Evolutionary conservation across 1,140 invertebrate species (phyloP), one percentile per base, ranked within the genome.

Genomic region (Zaprionus davidi): DNA sequence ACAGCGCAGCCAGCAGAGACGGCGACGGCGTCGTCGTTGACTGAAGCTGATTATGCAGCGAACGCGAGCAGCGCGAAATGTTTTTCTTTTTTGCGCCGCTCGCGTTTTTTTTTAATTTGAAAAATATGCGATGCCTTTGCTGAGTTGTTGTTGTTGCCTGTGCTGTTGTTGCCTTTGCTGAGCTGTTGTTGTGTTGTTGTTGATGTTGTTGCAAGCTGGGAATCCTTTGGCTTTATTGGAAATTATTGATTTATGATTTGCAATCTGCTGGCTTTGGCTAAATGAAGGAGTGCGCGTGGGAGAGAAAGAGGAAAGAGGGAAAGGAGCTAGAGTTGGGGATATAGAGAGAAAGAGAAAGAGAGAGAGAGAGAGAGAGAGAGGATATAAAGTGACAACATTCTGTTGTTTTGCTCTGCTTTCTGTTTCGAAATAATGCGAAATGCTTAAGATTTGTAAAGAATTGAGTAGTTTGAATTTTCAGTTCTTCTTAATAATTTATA

Each of bases 161-260:
- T n/a, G n/a, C n/a, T n/a, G n/a, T 31, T 31, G 2, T 31, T 31
- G 28, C 28, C 9, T 31, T 9, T 34, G 9, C 31, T 28, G 26
- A 7, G 6, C 6, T 34, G 31, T 34, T 34, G 66, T 59, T 67
- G 53, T 13, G n/a, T n/a, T n/a, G n/a, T n/a, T n/a, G n/a, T n/a
- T n/a, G n/a, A n/a, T 59, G 66, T 15, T 51, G 67, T 46, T 22
- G 67, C 59, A 67, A 63, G 24, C 4, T 69, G 71, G 67, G 68
- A 79, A 66, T 67, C 71, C 71, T 77, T 87, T 71, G 63, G 65
- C 60, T 72, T 68, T 57, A 76, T 71, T 81, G 59, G 58, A 84
- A 87, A 71, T 84, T 88, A 88, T 88, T 90, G 85, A 88, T 88
- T 88, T 88, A 84, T 88, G 71, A 66, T 79, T 74, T 55, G 63